phyloP scores from a whole-genome alignment of 2,888 invertebrate species.

The Aricia artaxerxes region DNA sequence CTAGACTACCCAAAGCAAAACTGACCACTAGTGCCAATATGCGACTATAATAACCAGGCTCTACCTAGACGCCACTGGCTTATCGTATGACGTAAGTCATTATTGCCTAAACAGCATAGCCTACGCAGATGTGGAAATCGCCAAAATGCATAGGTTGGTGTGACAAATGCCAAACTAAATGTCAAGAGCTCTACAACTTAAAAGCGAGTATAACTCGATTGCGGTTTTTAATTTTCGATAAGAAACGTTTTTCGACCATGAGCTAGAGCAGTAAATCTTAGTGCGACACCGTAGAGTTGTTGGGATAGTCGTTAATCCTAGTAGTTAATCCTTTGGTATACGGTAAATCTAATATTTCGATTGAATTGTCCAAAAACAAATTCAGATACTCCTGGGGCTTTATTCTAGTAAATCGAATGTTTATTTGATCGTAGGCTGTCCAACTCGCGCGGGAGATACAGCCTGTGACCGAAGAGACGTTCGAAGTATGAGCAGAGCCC shows the following conservation, averaged over 20 bases:
- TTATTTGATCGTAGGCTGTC: too few relatives aligned
- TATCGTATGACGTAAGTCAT: constrained; percentile 2
- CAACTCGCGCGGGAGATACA: not conserved
- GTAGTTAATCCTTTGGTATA: not conserved
- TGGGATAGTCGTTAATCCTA: not conserved
- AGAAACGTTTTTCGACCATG: not conserved
- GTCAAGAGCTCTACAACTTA: constrained; percentile 2
- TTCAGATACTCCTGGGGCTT: not conserved
- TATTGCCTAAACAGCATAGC: not conserved
- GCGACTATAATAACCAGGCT: not conserved
- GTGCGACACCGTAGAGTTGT: not conserved
- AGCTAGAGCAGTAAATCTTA: not conserved
- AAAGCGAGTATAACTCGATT: not conserved
- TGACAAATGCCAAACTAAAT: constrained; percentile 8
- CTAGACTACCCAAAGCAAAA: not conserved
- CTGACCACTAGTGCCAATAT: constrained; percentile 1
- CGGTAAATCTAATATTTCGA: not conserved
- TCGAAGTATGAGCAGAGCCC: not conserved
- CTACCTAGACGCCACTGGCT: constrained; percentile 7
- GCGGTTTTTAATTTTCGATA: not conserved
- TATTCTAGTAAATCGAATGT: too few relatives aligned
- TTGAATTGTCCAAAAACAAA: not conserved
- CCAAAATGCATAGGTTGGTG: constrained; percentile 9
- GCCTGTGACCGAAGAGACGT: not conserved
- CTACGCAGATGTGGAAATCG: constrained; percentile 14